phyloP scores from a whole-genome alignment of 2,888 invertebrate genomes.

The Rosalia funebris region DNA sequence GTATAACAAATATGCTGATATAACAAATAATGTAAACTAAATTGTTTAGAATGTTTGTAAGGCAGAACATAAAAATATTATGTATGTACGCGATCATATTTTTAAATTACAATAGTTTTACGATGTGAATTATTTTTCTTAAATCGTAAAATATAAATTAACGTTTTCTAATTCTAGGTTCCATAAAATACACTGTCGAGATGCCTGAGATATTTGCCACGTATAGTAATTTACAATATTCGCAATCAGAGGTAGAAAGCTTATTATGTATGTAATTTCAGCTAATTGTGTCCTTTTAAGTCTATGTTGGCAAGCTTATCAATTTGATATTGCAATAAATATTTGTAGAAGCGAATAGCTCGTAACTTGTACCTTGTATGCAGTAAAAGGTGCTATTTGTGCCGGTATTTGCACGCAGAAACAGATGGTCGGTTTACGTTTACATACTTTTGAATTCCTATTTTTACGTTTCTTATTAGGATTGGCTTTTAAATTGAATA shows the following conservation, averaged over 20 bases:
- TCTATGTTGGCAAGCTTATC: slow-evolving; percentile 24
- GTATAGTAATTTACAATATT: slow-evolving; percentile 30
- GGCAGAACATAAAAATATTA: too few species aligned
- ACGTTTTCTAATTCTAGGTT: slow-evolving; percentile 1
- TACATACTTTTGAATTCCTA: not conserved
- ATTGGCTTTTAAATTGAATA: too few species aligned
- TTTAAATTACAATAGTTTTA: slow-evolving; percentile 14
- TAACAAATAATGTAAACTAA: too few species aligned
- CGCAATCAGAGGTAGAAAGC: slow-evolving; percentile 27
- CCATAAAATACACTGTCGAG: not conserved
- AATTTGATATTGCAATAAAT: slow-evolving; percentile 14
- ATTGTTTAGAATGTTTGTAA: too few species aligned
- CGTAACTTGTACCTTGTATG: not conserved
- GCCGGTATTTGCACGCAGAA: not conserved
- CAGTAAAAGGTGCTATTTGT: not conserved
- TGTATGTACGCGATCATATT: too few species aligned
- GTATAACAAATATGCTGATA: too few species aligned
- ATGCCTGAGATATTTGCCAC: slow-evolving; percentile 15
- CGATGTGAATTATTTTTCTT: slow-evolving; percentile 12
- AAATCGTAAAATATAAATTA: slow-evolving; percentile 7
- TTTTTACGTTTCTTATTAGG: too few species aligned
- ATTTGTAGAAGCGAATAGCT: not conserved
- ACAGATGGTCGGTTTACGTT: not conserved
- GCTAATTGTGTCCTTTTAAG: slow-evolving; percentile 36
- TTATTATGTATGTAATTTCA: slow-evolving; percentile 28